Conservation (phyloP, 2,888 invertebrate species). For the Watsonalla cultraria region DNA sequence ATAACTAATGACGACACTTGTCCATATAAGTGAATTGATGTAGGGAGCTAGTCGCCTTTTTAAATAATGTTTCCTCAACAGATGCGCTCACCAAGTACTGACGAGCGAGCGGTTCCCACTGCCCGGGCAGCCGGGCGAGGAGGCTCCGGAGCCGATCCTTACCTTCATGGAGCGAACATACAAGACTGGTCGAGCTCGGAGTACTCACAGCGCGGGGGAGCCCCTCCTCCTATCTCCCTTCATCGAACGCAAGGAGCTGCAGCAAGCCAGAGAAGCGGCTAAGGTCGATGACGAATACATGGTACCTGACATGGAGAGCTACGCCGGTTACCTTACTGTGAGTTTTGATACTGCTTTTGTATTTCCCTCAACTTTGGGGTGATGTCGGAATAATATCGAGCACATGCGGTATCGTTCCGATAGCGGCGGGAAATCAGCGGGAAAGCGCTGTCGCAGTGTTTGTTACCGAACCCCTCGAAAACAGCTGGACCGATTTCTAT, state of each 20-base stretch:
- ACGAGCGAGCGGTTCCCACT: conserved; percentile 40
- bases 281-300: conserved; percentile 56
- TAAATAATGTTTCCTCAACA: conserved; percentile 18
- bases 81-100: conserved; percentile 37
- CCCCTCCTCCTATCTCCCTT: conserved; percentile 77
- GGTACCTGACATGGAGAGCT: conserved; percentile 68
- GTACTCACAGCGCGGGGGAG: conserved; percentile 57
- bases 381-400: too few relatives aligned
- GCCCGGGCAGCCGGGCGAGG: conserved; percentile 63
- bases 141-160: conserved; percentile 66
- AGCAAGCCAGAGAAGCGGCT: conserved; percentile 69
- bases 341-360: conserved; percentile 11
- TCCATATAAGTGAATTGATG: too few relatives aligned
- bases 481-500: too few relatives aligned
- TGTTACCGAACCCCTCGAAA: too few relatives aligned
- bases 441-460: too few relatives aligned
- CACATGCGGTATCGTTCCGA: too few relatives aligned
- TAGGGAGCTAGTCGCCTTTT: too few relatives aligned
- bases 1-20: too few relatives aligned
- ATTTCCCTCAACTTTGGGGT: background rate
- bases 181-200: conserved; percentile 37
- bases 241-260: conserved; percentile 71
- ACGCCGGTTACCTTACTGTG: conserved; percentile 70
- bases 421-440: too few relatives aligned
- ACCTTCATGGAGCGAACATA: conserved; percentile 65